These are phyloP conservation scores for Caranx ignobilis DNA, from an alignment of 2,113 vertebrate species.

Conservation along the genomic window DNA sequence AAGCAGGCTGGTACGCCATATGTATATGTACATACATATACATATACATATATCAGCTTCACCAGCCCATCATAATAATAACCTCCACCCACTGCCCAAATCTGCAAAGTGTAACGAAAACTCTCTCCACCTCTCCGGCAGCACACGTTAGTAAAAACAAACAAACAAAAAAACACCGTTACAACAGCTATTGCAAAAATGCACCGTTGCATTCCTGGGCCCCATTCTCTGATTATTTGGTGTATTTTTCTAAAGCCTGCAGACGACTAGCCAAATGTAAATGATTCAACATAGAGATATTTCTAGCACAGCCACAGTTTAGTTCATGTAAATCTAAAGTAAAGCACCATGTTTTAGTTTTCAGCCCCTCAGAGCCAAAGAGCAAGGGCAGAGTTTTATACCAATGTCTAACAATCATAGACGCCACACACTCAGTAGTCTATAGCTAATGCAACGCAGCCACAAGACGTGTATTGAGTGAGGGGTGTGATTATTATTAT, in stretches of 20 bases:
- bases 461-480: constrained; percentile 18
- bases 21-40: too few species aligned
- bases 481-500: background rate
- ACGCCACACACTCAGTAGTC: constrained; percentile 33
- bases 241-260: constrained; percentile 57
- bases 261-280: constrained; percentile 66
- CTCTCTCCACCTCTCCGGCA: constrained; percentile 42
- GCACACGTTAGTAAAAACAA: constrained; percentile 33
- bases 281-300: constrained; percentile 35
- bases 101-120: constrained; percentile 63
- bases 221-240: constrained; percentile 64
- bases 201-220: constrained; percentile 62
- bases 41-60: constrained; percentile 23
- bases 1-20: constrained; percentile 63
- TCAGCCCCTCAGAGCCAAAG: constrained; percentile 67
- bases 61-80: constrained; percentile 43
- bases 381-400: constrained; percentile 68
- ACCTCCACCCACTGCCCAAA: constrained; percentile 71
- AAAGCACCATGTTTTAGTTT: constrained; percentile 51
- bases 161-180: constrained; percentile 36
- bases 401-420: constrained; percentile 54
- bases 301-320: constrained; percentile 58
- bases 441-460: constrained; percentile 22
- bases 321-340: constrained; percentile 33
- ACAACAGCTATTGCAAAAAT: constrained; percentile 54